These are phyloP conservation scores for Spodoptera littoralis DNA, from an alignment of 2,888 invertebrate species.

Conservation along the genomic window DNA sequence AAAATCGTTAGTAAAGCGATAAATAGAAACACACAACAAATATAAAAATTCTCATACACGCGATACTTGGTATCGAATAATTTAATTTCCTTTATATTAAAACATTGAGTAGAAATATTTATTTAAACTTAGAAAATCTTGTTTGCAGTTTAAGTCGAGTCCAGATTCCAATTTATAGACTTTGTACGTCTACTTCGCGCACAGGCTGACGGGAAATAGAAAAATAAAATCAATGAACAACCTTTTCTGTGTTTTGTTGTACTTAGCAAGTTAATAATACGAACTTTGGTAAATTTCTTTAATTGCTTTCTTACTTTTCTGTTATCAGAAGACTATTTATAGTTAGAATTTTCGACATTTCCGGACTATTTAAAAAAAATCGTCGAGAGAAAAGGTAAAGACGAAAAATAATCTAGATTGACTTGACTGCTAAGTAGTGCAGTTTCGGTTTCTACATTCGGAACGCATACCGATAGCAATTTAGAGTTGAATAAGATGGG, in stretches of 20 bases:
- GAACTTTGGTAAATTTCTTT: too few species aligned
- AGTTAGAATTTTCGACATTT: too few species aligned
- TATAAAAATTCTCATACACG: slow-evolving; percentile 30
- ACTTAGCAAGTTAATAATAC: too few species aligned
- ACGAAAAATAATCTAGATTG: too few species aligned
- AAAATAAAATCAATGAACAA: slow-evolving; percentile 1
- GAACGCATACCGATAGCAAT: slow-evolving; percentile 14
- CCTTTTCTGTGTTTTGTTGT: too few species aligned
- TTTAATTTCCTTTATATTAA: neutral
- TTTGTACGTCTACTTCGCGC: neutral
- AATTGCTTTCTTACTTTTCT: too few species aligned
- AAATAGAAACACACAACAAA: slow-evolving; percentile 21
- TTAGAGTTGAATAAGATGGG: slow-evolving; percentile 18
- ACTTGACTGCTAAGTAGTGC: too few species aligned
- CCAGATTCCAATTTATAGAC: neutral
- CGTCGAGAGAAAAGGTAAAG: too few species aligned
- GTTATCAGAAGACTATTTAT: too few species aligned
- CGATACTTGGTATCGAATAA: slow-evolving; percentile 22
- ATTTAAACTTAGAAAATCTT: neutral
- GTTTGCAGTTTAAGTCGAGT: slow-evolving; percentile 5
- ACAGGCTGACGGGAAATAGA: slow-evolving; percentile 7
- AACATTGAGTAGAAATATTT: neutral
- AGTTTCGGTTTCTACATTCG: slow-evolving; percentile 1
- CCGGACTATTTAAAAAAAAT: too few species aligned
- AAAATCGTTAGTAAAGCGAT: slow-evolving; percentile 16